Conservation (phyloP, 2,113 vertebrate genomes). For the Sisor rabdophorus region DNA sequence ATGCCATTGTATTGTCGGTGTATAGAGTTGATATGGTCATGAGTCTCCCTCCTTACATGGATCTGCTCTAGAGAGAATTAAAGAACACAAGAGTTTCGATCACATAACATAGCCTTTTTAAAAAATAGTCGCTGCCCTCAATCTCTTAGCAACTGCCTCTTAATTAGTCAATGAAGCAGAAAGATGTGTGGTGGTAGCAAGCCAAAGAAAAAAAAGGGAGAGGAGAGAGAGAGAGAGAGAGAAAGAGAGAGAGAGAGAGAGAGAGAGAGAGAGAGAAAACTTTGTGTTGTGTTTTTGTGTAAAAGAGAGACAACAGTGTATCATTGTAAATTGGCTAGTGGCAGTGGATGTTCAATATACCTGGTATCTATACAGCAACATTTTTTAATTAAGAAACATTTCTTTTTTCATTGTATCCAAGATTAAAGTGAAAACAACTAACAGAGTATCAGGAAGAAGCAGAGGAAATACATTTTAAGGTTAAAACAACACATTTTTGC, state of each 20-base stretch:
- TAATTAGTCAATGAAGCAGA: slow-evolving; percentile 64
- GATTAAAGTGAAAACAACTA: no score
- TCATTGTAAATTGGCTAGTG: no score
- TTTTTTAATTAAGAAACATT: no score
- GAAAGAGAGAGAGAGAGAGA: no score
- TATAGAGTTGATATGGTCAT: slow-evolving; percentile 1
- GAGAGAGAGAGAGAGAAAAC: no score
- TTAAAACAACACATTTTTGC: no score
- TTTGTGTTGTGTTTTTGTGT: no score
- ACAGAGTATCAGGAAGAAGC: no score
- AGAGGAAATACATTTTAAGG: no score
- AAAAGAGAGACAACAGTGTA: no score
- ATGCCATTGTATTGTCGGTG: slow-evolving; percentile 59
- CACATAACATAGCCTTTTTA: slow-evolving; percentile 57
- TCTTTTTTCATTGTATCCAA: no score
- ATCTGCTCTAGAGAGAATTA: slow-evolving; percentile 43
- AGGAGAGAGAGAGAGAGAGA: not conserved
- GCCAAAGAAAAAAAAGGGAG: not conserved
- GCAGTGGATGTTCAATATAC: not conserved
- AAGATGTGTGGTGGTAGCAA: slow-evolving; percentile 49
- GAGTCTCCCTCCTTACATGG: slow-evolving; percentile 53
- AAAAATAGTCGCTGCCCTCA: slow-evolving; percentile 49
- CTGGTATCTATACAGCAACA: no score
- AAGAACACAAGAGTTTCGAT: slow-evolving; percentile 50
- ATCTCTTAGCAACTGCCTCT: slow-evolving; percentile 74